Percentiles rank a stretch among this genome's conserved stretches.
Evolutionary conservation across 1,140 invertebrate genomes (phyloP).

Genomic region (Brachionus sp.): DNA sequence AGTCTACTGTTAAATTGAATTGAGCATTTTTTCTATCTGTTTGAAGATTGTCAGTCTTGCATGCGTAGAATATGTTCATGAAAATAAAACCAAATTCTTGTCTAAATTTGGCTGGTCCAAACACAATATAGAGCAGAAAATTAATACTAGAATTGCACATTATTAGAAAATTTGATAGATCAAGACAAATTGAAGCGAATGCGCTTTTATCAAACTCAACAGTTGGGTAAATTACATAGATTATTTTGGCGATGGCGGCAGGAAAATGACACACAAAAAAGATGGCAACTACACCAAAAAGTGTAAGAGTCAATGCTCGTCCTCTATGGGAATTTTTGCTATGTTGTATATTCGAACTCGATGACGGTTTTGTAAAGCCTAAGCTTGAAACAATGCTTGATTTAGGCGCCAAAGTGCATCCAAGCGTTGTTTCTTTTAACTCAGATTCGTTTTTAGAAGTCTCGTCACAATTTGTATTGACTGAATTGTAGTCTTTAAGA

Average conservation of each 20-base stretch:
- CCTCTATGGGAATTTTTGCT: not conserved
- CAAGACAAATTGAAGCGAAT: constrained; percentile 13
- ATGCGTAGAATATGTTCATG: not conserved
- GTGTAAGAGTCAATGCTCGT: not conserved
- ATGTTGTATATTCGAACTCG: not conserved
- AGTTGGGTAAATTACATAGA: constrained; percentile 3
- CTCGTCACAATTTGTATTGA: not conserved
- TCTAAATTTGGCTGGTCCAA: constrained; percentile 36
- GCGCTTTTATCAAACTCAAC: constrained; percentile 27
- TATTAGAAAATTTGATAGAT: constrained; percentile 35
- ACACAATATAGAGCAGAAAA: constrained; percentile 41
- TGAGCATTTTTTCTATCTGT: not conserved
- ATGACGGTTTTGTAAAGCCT: not conserved
- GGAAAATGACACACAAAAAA: constrained; percentile 43
- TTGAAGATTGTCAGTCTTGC: not conserved
- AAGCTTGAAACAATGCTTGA: not conserved
- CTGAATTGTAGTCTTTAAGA: constrained; percentile 32
- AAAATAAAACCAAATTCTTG: constrained; percentile 42
- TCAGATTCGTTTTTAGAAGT: not conserved
- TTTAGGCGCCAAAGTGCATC: not conserved
- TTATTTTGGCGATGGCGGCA: constrained; percentile 17
- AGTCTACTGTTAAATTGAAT: not conserved
- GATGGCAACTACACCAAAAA: constrained; percentile 36
- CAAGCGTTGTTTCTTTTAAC: not conserved
- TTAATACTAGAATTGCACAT: constrained; percentile 44